Conservation (phyloP, 2,797 vertebrate species). For the Eulemur coronatus region DNA sequence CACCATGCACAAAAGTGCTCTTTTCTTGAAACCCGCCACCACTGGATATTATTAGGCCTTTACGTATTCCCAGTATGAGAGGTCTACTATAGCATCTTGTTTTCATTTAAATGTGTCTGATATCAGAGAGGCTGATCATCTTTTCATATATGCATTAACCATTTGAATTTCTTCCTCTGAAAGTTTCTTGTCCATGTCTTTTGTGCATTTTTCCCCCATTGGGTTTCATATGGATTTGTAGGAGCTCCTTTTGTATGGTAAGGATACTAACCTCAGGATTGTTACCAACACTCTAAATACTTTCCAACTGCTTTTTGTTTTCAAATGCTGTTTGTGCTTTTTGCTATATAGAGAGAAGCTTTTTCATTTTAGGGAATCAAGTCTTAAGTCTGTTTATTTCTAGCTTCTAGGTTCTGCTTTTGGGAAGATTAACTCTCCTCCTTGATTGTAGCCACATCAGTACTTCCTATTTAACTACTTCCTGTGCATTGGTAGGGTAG, state of each 20-base stretch:
- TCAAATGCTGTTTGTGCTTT: background rate
- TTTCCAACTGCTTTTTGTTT: background rate
- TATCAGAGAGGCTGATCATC: background rate
- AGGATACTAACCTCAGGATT: background rate
- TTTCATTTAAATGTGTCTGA: background rate
- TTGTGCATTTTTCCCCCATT: background rate
- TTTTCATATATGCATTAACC: background rate
- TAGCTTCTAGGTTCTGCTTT: slow-evolving; percentile 10
- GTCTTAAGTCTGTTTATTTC: background rate
- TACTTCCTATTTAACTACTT: background rate
- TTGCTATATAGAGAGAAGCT: background rate
- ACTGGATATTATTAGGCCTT: background rate
- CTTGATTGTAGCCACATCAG: background rate
- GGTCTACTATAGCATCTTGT: background rate
- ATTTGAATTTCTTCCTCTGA: background rate
- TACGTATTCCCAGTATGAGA: background rate
- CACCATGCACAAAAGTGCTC: background rate
- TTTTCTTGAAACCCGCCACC: background rate
- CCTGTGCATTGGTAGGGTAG: background rate
- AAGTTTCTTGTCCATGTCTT: background rate
- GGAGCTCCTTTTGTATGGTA: background rate
- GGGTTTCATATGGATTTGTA: background rate
- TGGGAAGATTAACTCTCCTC: background rate
- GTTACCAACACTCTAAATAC: background rate
- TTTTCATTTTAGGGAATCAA: background rate